A percentile compares a stretch with the other conserved stretches of the same genome.
Conservation (phyloP, 2,113 vertebrate species). For the Rhinopomastus cyanomelas region DNA sequence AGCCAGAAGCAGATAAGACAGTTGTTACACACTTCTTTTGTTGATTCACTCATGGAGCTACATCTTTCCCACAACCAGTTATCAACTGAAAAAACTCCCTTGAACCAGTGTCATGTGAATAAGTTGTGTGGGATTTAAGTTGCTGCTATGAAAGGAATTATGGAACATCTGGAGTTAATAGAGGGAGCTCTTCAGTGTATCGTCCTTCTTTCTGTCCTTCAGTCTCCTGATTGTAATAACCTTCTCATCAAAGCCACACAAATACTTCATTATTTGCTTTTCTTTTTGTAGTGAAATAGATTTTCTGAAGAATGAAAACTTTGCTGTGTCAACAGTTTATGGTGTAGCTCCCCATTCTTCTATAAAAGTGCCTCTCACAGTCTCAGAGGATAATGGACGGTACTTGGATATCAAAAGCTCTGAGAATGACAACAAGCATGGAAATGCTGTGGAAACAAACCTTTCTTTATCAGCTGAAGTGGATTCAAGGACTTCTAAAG, state of each 20-base stretch:
- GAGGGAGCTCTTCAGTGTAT: background rate
- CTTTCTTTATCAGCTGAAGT: conserved; percentile 50
- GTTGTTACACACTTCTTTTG: background rate
- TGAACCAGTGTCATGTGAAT: background rate
- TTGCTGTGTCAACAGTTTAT: conserved; percentile 68
- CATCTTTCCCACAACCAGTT: background rate
- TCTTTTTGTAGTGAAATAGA: conserved; percentile 87
- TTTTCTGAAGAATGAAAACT: conserved; percentile 83
- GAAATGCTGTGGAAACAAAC: conserved; percentile 63
- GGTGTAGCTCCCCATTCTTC: conserved; percentile 70
- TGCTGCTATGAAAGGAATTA: background rate
- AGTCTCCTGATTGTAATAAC: background rate
- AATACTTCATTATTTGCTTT: background rate
- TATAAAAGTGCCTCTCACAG: conserved; percentile 68
- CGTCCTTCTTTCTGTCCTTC: background rate
- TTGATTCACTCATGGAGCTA: background rate
- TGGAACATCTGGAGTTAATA: background rate
- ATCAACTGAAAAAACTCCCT: background rate
- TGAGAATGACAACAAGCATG: conserved; percentile 65
- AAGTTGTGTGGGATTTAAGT: background rate
- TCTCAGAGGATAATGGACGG: conserved; percentile 82
- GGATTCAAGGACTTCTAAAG: conserved; percentile 74
- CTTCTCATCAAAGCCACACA: background rate
- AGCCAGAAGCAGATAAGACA: background rate
- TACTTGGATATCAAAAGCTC: conserved; percentile 83